Conservation (phyloP, 1,140 invertebrate species). For the Rhyacophila brunnea region DNA sequence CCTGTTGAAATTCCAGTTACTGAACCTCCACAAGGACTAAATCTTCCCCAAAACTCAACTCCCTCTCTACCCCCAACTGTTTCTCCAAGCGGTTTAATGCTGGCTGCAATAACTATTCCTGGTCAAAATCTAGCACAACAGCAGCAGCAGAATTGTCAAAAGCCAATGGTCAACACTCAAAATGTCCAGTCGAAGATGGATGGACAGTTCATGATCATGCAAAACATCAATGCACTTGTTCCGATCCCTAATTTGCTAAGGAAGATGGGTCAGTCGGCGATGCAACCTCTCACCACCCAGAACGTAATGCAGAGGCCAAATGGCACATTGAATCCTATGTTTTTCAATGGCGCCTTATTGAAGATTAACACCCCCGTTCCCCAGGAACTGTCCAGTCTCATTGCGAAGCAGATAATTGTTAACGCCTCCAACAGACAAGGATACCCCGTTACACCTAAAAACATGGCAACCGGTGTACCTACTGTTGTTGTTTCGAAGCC, state of each 20-base stretch:
- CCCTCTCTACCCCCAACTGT: background rate
- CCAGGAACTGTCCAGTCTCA: constrained; percentile 20
- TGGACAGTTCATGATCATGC: constrained; percentile 49
- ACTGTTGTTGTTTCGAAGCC: constrained; percentile 39
- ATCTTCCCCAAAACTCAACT: no score
- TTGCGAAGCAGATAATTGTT: constrained; percentile 24
- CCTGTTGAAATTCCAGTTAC: no score
- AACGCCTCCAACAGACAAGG: constrained; percentile 20
- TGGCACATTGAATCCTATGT: constrained; percentile 41
- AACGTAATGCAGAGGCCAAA: constrained; percentile 10
- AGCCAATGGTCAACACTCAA: constrained; percentile 47
- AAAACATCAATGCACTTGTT: constrained; percentile 52
- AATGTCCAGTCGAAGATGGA: constrained; percentile 48
- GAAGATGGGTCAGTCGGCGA: constrained; percentile 48
- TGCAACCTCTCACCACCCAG: constrained; percentile 39
- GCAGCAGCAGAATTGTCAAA: constrained; percentile 41
- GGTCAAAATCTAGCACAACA: constrained; percentile 40
- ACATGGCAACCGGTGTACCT: constrained; percentile 20
- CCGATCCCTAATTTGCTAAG: constrained; percentile 54
- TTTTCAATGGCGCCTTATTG: constrained; percentile 52
- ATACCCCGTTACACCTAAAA: constrained; percentile 28
- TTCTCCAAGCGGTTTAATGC: constrained; percentile 44
- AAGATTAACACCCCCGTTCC: constrained; percentile 49
- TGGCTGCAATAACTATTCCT: constrained; percentile 54
- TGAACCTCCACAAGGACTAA: no score